Conservation (phyloP, 2,797 vertebrate species). For the Semaprochilodus insignis region DNA sequence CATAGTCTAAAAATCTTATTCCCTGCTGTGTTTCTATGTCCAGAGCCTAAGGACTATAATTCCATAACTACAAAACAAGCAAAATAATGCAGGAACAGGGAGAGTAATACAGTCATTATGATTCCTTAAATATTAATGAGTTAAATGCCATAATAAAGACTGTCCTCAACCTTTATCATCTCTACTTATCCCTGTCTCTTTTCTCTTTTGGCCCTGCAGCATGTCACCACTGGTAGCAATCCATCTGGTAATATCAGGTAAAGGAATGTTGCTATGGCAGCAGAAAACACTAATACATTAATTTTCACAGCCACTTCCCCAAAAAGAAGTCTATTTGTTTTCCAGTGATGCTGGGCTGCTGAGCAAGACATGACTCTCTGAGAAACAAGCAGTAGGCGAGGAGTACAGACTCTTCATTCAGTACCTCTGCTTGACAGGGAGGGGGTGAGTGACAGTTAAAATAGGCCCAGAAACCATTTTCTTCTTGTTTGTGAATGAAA, state of each 20-base stretch:
- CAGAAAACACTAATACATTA: slow-evolving; percentile 1
- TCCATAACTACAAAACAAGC: too few species aligned
- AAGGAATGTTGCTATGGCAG: neutral
- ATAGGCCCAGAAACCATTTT: slow-evolving; percentile 15
- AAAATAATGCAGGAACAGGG: too few species aligned
- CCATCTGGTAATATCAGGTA: neutral
- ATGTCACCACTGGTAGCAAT: neutral
- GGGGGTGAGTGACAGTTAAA: slow-evolving; percentile 37
- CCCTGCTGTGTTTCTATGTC: too few species aligned
- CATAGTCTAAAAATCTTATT: too few species aligned
- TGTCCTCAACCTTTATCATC: too few species aligned
- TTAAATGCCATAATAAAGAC: too few species aligned
- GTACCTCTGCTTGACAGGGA: slow-evolving; percentile 31
- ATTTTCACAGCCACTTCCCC: neutral
- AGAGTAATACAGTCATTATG: too few species aligned
- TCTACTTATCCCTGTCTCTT: too few species aligned
- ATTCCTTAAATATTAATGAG: too few species aligned
- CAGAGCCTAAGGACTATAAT: too few species aligned
- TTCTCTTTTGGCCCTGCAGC: neutral
- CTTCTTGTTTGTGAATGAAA: slow-evolving; percentile 42
- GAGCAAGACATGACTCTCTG: slow-evolving; percentile 23
- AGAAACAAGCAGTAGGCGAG: slow-evolving; percentile 29
- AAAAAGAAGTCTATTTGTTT: slow-evolving; percentile 2
- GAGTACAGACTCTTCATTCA: slow-evolving; percentile 32
- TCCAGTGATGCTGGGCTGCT: neutral